Evolutionary conservation across 2,888 invertebrate genomes (phyloP), one percentile per base, ranked within the genome.

Genomic region (Eupelmus urozonus): DNA sequence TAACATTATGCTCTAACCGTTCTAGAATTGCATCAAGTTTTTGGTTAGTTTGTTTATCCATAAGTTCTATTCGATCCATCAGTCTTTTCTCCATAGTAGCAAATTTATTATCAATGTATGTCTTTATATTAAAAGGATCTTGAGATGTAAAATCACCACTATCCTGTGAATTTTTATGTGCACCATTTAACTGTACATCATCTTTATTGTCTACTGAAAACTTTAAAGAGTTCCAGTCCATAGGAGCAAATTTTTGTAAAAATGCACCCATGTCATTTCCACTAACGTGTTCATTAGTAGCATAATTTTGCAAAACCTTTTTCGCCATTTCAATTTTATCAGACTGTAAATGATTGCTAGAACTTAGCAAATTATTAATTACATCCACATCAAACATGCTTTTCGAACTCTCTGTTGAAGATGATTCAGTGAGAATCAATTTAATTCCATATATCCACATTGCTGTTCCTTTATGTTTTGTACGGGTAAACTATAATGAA

Each of bases 401-500:
- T 40, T 74, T 55, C 11, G 45, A 62, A 40, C 40, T 78, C n/a
- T n/a, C n/a, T 62, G 84, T 80, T 63, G 79, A 74, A 63, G 42
- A 51, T 42, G 82, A 63, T 49, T 87, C 85, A 13, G 85, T 84
- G 13, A 90, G 77, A 63, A 87, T 83, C 0, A 90, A 82, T 80
- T 85, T 88, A 76, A 90, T 87, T 51, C 90, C 90, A 78, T 90
- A 91, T 29, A 91, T 79, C 89, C 90, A 91, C 85, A 90, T 86
- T 25, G 81, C 63, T 23, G 85, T 76, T 34, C 85, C 84, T 81
- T 86, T 84, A 71, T 83, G 85, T 78, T 87, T 89, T 18, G 85
- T 87, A 81, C 88, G 87, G 49, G 87, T 87, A 76, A 90, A 90
- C 90, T 90, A 45, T 86, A 86, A 23, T 79, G 5, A 59, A 29